These are phyloP conservation scores for Formicarius rufipectus DNA, from an alignment of 2,113 vertebrate genomes.

Conservation along the genomic window DNA sequence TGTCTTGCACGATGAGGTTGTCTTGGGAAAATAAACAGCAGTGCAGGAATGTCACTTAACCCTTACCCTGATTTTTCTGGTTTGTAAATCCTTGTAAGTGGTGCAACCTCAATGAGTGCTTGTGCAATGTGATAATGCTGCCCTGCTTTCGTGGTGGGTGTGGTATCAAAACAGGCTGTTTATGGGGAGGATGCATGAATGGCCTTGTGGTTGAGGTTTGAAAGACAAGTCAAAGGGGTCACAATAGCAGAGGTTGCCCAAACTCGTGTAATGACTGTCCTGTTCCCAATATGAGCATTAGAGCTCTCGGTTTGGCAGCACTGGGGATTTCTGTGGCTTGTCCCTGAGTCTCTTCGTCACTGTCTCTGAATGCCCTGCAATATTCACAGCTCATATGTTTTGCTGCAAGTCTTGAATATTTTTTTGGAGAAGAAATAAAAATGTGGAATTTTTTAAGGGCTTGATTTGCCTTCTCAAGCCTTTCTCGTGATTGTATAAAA, in stretches of 20 bases:
- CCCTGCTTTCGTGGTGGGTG: neutral
- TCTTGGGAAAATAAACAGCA: neutral
- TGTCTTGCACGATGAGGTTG: neutral
- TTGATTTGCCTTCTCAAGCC: neutral
- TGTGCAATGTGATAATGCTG: neutral
- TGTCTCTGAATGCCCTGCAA: neutral
- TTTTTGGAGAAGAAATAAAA: neutral
- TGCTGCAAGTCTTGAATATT: neutral
- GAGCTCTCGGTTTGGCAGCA: neutral
- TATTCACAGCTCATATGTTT: neutral
- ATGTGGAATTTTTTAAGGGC: neutral
- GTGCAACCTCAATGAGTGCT: neutral
- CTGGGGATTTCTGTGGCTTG: neutral
- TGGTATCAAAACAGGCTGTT: neutral
- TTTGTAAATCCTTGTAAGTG: neutral
- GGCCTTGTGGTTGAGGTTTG: neutral
- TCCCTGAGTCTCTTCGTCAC: neutral
- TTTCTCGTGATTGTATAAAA: neutral
- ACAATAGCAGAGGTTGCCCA: neutral
- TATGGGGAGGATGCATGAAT: neutral
- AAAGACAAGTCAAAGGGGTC: neutral
- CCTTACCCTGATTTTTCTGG: neutral
- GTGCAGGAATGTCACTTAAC: neutral
- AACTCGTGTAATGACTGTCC: neutral
- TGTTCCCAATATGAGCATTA: neutral